These are phyloP conservation scores for Actinemys pallida DNA, from an alignment of 2,113 vertebrate genomes.

Conservation along the genomic window DNA sequence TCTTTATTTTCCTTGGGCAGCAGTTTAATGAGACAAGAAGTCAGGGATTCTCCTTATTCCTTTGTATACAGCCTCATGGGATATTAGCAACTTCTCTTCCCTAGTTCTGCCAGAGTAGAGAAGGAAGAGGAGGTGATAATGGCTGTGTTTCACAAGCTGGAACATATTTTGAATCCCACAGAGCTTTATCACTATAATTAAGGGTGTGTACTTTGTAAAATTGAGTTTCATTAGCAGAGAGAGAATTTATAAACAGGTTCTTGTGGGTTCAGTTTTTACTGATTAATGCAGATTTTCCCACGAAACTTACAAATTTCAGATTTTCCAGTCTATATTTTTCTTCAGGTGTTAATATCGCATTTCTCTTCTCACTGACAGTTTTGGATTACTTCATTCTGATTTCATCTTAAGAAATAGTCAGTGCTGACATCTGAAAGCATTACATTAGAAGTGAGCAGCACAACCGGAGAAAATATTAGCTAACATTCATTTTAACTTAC, in stretches of 20 bases:
- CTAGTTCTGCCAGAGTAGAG: background rate
- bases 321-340: background rate
- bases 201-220: background rate
- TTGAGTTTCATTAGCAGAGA: background rate
- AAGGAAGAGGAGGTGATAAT: background rate
- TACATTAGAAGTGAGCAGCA: background rate
- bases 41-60: background rate
- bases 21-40: background rate
- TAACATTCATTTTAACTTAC: background rate
- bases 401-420: background rate
- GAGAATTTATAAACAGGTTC: background rate
- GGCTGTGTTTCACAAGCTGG: accelerated
- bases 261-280: background rate
- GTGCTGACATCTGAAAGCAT: accelerated
- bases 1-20: background rate
- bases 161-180: background rate
- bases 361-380: background rate
- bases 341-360: background rate
- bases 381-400: accelerated
- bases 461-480: background rate
- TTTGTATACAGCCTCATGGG: background rate
- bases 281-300: background rate
- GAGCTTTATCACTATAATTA: background rate
- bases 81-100: background rate
- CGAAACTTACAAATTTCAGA: background rate